phyloP scores from a whole-genome alignment of 2,888 invertebrate genomes.

The Epirrhoe alternata region DNA sequence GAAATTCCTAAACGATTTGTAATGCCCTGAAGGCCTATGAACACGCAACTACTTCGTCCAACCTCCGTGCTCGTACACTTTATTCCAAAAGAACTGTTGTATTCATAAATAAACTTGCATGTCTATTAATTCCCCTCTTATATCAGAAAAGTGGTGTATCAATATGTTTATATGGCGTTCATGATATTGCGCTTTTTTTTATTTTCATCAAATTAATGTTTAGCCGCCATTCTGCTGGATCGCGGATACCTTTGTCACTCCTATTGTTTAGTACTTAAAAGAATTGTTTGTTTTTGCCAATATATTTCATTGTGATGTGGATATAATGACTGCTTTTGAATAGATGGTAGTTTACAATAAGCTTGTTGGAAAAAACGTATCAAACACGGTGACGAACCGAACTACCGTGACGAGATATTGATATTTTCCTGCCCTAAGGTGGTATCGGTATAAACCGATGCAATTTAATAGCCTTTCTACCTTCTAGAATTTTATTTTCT shows the following conservation, averaged over 20 bases:
- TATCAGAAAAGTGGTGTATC: no score
- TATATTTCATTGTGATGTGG: slow-evolving; percentile 19
- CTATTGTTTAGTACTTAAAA: neutral
- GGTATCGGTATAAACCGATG: no score
- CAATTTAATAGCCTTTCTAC: no score
- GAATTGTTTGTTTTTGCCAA: slow-evolving; percentile 7
- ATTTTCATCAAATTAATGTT: no score
- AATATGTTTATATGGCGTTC: no score
- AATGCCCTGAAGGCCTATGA: slow-evolving; percentile 47
- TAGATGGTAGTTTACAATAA: slow-evolving; percentile 25
- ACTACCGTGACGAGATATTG: neutral
- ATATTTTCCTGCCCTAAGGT: no score
- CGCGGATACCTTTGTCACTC: neutral
- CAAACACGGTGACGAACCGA: neutral
- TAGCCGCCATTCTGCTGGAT: no score
- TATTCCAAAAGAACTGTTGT: slow-evolving; percentile 41
- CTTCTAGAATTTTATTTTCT: no score
- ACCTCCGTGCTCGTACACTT: slow-evolving; percentile 18
- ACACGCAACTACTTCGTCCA: slow-evolving; percentile 47
- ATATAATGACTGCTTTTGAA: slow-evolving; percentile 16
- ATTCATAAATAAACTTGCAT: slow-evolving; percentile 8
- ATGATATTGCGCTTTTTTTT: no score
- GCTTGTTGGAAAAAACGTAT: slow-evolving; percentile 25
- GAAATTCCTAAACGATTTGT: slow-evolving; percentile 51
- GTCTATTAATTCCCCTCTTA: neutral